Percentiles rank a stretch among this genome's conserved stretches.
Conservation (phyloP, 1,140 invertebrate species). For the Atopsyche davidsoni region DNA sequence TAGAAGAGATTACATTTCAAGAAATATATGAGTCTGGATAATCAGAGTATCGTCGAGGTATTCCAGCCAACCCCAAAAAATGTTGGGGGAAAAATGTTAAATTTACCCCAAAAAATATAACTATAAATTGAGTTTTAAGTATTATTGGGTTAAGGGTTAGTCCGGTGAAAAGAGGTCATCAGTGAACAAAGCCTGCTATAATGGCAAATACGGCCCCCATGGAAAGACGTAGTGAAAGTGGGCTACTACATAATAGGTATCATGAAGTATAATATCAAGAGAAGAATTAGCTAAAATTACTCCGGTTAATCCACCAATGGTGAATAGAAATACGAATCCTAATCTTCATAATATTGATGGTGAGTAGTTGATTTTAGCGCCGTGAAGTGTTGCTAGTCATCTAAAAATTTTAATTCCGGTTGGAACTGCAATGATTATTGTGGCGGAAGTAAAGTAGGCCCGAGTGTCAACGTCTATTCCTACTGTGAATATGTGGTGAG, state of each 20-base stretch:
- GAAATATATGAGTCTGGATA: conserved; percentile 49
- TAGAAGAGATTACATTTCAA: conserved; percentile 46
- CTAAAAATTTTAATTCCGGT: conserved; percentile 65
- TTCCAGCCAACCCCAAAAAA: conserved; percentile 66
- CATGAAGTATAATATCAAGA: conserved; percentile 64
- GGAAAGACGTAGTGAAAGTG: conserved; percentile 69
- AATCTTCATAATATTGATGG: conserved; percentile 55
- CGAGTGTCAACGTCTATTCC: conserved; percentile 67
- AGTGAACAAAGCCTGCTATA: conserved; percentile 60
- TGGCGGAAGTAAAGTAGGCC: conserved; percentile 66
- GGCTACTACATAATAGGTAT: conserved; percentile 70
- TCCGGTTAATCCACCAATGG: conserved; percentile 56
- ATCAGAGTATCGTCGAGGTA: conserved; percentile 67
- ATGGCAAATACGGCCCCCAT: conserved; percentile 66
- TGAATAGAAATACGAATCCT: conserved; percentile 69
- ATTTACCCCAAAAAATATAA: conserved; percentile 63
- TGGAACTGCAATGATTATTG: conserved; percentile 68
- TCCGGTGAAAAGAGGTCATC: conserved; percentile 59
- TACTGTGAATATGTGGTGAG: conserved; percentile 67
- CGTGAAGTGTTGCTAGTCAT: conserved; percentile 53
- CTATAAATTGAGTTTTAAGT: conserved; percentile 55
- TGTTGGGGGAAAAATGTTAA: conserved; percentile 70
- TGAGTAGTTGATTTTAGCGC: conserved; percentile 47
- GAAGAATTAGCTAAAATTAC: conserved; percentile 64
- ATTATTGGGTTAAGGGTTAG: conserved; percentile 47